Evolutionary conservation across 2,888 invertebrate genomes (phyloP), one percentile per base, ranked within the genome.

Genomic region (Oxytorus armatus): DNA sequence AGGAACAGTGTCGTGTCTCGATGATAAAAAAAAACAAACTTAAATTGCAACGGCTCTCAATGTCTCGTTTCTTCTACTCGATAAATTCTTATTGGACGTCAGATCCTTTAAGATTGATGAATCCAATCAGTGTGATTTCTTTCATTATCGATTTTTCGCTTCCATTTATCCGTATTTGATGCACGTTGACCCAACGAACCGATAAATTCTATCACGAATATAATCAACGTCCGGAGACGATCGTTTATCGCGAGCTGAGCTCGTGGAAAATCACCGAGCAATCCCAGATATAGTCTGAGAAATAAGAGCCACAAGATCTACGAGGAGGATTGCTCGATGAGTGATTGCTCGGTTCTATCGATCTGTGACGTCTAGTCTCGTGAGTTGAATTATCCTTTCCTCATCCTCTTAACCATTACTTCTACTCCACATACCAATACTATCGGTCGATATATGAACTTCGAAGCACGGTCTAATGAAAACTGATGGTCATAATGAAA

Each of bases 401-500:
- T 49, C 44, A 29, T 3, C 33, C 55, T 59, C 18, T 3, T 21
- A 7, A 44, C 49, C 23, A 14, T 39, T 42, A 61, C 55, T 61
- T 11, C 5, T 14, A 23, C 57, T 49, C n/a, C n/a, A n/a, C 29
- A 29, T 14, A 66, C 16, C 36, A 53, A 21, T 44, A 7, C 55
- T 11, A 18, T n/a, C 42, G 11, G n/a, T 18, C 16, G 47, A 61
- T 55, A n/a, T n/a, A 68, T 63, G 29, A 76, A 76, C 59, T 57
- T 74, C 49, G 69, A 55, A 72, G 68, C 69, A 51, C 68, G 77
- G 81, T 63, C 76, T 83, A 83, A 85, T 82, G 77, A 70, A 78
- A 83, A 86, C 85, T 86, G 83, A 84, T 83, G 69, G 81, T 72
- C 68, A 55, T 72, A 69, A 72, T 73, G 79, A 82, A 84, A 83